These are phyloP conservation scores for Mesoclemmys tuberculata DNA, from an alignment of 2,113 vertebrate species.

Conservation along the genomic window DNA sequence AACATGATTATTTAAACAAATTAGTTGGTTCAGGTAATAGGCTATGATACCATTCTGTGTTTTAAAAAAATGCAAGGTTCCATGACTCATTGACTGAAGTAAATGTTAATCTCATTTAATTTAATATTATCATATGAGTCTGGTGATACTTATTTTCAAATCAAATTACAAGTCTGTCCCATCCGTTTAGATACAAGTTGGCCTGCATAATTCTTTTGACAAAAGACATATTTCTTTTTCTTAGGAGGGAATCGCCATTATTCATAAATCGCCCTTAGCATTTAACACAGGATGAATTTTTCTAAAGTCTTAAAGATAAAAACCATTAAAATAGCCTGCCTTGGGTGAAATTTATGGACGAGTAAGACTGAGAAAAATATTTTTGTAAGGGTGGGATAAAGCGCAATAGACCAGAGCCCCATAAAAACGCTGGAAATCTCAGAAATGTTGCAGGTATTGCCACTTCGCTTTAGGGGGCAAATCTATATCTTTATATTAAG, in stretches of 20 bases:
- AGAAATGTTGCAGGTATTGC: background rate
- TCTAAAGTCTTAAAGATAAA: background rate
- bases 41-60: background rate
- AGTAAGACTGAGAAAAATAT: background rate
- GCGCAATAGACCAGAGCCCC: background rate
- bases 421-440: background rate
- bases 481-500: background rate
- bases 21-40: slow-evolving; percentile 31
- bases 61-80: background rate
- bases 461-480: background rate
- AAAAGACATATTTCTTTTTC: background rate
- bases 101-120: slow-evolving; percentile 50
- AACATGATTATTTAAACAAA: background rate
- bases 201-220: background rate
- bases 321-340: background rate
- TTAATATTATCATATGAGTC: slow-evolving; percentile 35
- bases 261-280: background rate
- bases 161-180: slow-evolving; percentile 6
- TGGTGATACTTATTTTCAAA: slow-evolving; percentile 43
- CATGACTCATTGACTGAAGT: slow-evolving; percentile 46
- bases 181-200: background rate
- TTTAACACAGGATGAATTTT: background rate
- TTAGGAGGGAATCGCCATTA: background rate
- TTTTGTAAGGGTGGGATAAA: background rate
- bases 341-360: background rate